Base-by-base conservation (phyloP, 2,113 vertebrate genomes). In the Phrynocephalus versicolor region DNA sequence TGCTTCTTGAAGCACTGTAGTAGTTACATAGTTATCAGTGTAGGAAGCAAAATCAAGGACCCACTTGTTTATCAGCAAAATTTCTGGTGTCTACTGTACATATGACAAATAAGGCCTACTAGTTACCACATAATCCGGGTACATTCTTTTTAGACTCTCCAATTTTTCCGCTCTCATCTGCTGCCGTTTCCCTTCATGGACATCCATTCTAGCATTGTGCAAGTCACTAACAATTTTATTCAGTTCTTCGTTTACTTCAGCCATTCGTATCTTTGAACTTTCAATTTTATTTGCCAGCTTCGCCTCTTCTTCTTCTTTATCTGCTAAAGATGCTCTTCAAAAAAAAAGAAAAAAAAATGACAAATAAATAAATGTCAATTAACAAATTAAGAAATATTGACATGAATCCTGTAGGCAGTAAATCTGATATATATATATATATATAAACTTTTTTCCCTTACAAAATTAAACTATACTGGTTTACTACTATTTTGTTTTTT, bases 111-210 rank as follows among this genome's bases (percentile, higher is more conserved):
- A 0, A 90, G 25, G 6, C 14, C n/a, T 23, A 79, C 39, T n/a
- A 84, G 85, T 97, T 96, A 99, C 99, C 97, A 99, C 97, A 12
- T 93, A 85, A 39, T 98, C 97, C 0, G 98, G 97, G 89, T 96
- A 98, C 0, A 98, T 95, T 80, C 97, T 96, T 88, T 90, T 95
- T 16, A 99, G 96, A 87, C 91, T 97, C 37, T 97, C 97, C 23
- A 99, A 91, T 73, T 97, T 86, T 88, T 99, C 98, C 27, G 97
- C 96, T 92, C 94, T 97, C 92, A 92, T 97, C 89, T 96, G 96
- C 86, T 98, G 96, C 0, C 97, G 92, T 35, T 85, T 97, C 71
- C 96, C 97, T 87, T 99, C 98, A 0, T 98, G 97, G 60, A 80
- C 96, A 79, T 99, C 98, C 27, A 99, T 94, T 33, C 91, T 95